Conservation (phyloP, 2,797 vertebrate genomes). For the Margarornis squamiger region DNA sequence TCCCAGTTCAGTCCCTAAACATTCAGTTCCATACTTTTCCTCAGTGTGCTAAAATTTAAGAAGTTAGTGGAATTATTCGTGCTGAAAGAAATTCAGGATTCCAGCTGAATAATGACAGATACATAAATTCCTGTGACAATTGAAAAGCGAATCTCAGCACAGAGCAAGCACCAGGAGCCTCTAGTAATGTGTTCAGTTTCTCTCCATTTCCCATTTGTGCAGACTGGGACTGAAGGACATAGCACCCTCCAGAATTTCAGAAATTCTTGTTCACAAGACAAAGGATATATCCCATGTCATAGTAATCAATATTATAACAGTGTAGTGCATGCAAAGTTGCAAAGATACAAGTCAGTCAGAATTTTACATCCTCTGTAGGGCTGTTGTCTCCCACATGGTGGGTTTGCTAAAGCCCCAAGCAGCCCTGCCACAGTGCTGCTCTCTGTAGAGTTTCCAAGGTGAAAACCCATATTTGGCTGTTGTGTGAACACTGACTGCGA, state of each 20-base stretch:
- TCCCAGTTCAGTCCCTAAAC: not conserved
- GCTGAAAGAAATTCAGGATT: not conserved
- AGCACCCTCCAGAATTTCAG: not conserved
- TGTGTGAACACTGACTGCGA: not conserved
- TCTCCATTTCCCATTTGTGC: not conserved
- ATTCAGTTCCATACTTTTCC: not conserved
- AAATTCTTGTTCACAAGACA: not conserved
- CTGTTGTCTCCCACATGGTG: not conserved
- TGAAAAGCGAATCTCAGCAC: not conserved
- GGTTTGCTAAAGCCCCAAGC: not conserved
- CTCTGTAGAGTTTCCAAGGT: not conserved
- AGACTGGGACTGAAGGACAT: too few relatives aligned
- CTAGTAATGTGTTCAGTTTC: not conserved
- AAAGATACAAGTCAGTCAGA: not conserved
- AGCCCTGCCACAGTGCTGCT: not conserved
- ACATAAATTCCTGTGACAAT: not conserved
- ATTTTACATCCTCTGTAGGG: accelerated
- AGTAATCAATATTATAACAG: not conserved
- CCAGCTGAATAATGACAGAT: not conserved
- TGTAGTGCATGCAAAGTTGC: not conserved
- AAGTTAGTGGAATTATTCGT: not conserved
- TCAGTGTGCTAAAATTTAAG: not conserved
- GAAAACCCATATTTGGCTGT: accelerated
- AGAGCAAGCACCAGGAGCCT: not conserved
- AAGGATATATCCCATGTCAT: not conserved